A percentile compares a stretch with the other conserved stretches of the same genome.
Evolutionary conservation across 1,140 invertebrate genomes (phyloP).

Genomic region (Leucophenga varia): DNA sequence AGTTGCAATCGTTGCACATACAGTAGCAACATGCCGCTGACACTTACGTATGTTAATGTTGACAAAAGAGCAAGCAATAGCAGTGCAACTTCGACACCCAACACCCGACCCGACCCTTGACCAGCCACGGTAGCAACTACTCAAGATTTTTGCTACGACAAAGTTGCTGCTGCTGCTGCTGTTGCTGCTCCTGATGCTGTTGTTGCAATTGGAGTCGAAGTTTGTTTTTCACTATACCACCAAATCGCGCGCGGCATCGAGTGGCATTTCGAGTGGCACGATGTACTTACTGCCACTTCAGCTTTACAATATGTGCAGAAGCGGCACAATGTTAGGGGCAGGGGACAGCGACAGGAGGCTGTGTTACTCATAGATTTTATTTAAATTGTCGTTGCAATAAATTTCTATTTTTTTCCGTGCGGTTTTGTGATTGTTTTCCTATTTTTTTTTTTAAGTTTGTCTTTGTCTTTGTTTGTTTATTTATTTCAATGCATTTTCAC

Average conservation of each 20-base stretch:
- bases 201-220: too few relatives aligned
- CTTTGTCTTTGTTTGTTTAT: too few relatives aligned
- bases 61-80: constrained; percentile 43
- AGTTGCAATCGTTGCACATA: constrained; percentile 3
- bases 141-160: not conserved
- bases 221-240: too few relatives aligned
- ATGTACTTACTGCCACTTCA: too few relatives aligned
- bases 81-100: constrained; percentile 2
- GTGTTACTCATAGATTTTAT: constrained; percentile 3
- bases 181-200: not conserved
- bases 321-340: too few relatives aligned
- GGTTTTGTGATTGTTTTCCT: constrained; percentile 1
- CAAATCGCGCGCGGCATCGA: too few relatives aligned
- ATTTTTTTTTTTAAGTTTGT: not conserved
- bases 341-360: too few relatives aligned
- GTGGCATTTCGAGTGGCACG: too few relatives aligned
- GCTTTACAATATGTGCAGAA: too few relatives aligned
- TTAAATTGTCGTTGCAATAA: constrained; percentile 15
- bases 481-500: too few relatives aligned
- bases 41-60: constrained; percentile 55
- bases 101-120: not conserved
- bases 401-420: constrained; percentile 6
- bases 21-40: constrained; percentile 48
- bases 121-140: too few relatives aligned
- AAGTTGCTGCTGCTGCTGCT: not conserved